A percentile compares a stretch with the other conserved stretches of the same genome.
Evolutionary conservation across 2,113 vertebrate genomes (phyloP).

Genomic region (Corvus hawaiiensis): DNA sequence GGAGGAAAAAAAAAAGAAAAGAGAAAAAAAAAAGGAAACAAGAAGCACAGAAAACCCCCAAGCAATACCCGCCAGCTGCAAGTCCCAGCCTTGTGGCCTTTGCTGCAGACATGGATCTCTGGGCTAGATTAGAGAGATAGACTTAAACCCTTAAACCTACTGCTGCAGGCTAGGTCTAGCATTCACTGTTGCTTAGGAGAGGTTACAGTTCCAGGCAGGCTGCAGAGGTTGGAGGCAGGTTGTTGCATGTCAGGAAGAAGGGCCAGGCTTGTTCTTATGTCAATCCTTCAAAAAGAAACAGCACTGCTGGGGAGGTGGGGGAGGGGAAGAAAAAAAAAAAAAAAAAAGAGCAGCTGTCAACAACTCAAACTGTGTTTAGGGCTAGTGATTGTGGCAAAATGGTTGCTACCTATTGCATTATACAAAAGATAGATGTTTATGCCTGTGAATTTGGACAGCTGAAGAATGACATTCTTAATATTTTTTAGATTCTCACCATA

Average conservation of each 20-base stretch:
- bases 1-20: too few species aligned
- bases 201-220: background rate
- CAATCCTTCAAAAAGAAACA: background rate
- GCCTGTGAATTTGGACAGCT: background rate
- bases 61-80: background rate
- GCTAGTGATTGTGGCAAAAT: background rate
- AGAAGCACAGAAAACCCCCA: background rate
- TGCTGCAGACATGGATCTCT: background rate
- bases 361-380: background rate
- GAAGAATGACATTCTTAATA: background rate
- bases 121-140: background rate
- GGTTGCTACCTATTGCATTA: background rate
- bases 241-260: background rate
- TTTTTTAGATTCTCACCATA: background rate
- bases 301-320: accelerated
- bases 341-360: background rate
- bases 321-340: too few species aligned
- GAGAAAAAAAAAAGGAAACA: background rate
- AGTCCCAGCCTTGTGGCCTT: background rate
- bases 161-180: slow-evolving; percentile 10
- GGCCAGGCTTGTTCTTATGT: background rate
- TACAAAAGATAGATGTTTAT: background rate
- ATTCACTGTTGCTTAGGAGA: background rate
- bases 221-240: background rate
- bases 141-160: background rate